Evolutionary conservation across 2,888 invertebrate genomes (phyloP), one percentile per base, ranked within the genome.

Genomic region (Unio pictorum): DNA sequence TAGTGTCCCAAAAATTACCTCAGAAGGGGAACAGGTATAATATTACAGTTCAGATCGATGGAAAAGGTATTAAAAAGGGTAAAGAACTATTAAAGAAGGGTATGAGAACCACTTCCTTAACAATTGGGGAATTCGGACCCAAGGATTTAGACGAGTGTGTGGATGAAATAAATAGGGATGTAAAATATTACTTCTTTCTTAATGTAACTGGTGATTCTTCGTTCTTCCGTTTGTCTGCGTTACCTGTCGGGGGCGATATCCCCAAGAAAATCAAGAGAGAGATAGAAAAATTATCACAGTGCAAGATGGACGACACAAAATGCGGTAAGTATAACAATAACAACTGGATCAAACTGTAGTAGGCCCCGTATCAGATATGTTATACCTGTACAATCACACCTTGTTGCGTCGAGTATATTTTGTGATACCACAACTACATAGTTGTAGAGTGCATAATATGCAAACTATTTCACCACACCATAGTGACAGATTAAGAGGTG

Each of bases 121-220:
- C 60, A n/a, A 62, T 77, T 30, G 77, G 77, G 15, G 65, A 71
- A 61, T 77, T 77, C 65, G 74, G 77, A n/a, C 64, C 62, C 20
- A 59, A 66, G 55, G 61, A 71, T 65, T 28, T 61, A 45, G 65
- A 65, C n/a, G 54, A 69, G 11, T 66, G 66, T 66, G 60, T 66
- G 23, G 57, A 54, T 4, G 26, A 66, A 60, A 28, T 66, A 45
- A 57, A 30, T 8, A 15, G 18, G 20, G 61, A 66, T n/a, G 45
- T 28, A 55, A 66, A 59, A 34, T 66, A 66, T 66, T 58, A 60
- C 59, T 66, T 66, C 61, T 66, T 66, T 57, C 60, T 66, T 30
- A 28, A 55, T 23, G 26, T 57, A n/a, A 26, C 55, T 60, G 5
- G 18, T 17, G 60, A 26, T 15, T 45, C 54, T 54, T 60, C 59